Base-by-base conservation (phyloP, 2,797 vertebrate genomes). In the Florisuga fusca region DNA sequence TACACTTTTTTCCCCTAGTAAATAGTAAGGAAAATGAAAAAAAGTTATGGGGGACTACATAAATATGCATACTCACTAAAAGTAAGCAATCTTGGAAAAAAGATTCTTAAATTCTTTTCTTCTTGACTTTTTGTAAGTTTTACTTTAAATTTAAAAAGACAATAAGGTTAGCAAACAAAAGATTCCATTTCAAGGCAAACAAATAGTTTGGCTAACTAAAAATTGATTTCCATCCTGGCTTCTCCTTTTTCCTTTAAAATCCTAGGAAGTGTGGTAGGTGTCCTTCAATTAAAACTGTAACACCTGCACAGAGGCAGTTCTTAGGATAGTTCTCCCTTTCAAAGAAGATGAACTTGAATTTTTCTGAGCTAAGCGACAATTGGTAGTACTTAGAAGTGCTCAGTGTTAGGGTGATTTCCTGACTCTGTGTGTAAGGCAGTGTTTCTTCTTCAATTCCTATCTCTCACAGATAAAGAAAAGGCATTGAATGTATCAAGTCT, bases 51-150 rank as follows among this genome's bases (percentile, higher is more conserved):
- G 14, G 1, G 12, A 26, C 11, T 62, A 41, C 1, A 36, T 66
- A 73, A 94, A 76, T 20, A 17, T 2, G 48, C 4, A 14, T 38
- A 66, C 5, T 54, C 2, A 72, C 5, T 54, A 2, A 31, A 74
- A 69, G n/a, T 4, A 4, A 61, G 13, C 3, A 3, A 15, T 38
- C 9, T 36, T 51, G 69, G 31, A 36, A 66, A 64, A 66, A 64
- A 62, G 2, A 0, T 6, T 45, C 8, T 1, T 15, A 0, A 2
- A 2, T 13, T 71, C 33, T 73, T 68, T 36, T 43, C 4, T 50
- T 36, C 55, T 75, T 31, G 3, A 2, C 0, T 68, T 84, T 66
- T 82, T 63, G 0, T 36, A 73, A 61, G 2, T 68, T 68, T 84
- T 16, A 48, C 2, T 77, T 94, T 69, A 55, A 84, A 31, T 33